These are phyloP conservation scores for Reinhardtius hippoglossoides DNA, from an alignment of 2,113 vertebrate genomes.

Conservation along the genomic window DNA sequence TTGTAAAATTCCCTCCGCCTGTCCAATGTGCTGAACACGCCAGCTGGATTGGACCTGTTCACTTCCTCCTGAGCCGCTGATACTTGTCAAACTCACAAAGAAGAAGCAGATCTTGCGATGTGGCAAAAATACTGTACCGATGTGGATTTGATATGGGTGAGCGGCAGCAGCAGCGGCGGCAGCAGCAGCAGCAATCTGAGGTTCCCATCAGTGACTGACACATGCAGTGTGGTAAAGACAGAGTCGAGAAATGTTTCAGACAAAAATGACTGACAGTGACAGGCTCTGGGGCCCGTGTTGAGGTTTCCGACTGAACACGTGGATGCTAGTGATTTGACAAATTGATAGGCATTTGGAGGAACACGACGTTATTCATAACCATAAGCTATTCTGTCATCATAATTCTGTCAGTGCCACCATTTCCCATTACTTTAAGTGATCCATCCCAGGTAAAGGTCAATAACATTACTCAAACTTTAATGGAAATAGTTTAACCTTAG, in stretches of 20 bases:
- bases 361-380: constrained; percentile 67
- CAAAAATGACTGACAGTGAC: constrained; percentile 66
- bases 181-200: constrained; percentile 45
- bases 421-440: constrained; percentile 75
- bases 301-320: constrained; percentile 53
- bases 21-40: constrained; percentile 44
- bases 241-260: constrained; percentile 52
- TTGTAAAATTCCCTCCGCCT: constrained; percentile 26
- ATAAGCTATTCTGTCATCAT: constrained; percentile 73
- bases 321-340: constrained; percentile 72
- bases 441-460: constrained; percentile 75
- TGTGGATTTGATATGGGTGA: constrained; percentile 26
- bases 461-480: constrained; percentile 78
- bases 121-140: constrained; percentile 35
- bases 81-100: constrained; percentile 54
- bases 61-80: constrained; percentile 44
- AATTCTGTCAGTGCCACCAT: constrained; percentile 69
- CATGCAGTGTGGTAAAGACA: constrained; percentile 26
- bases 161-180: constrained; percentile 28
- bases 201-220: constrained; percentile 58
- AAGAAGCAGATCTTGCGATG: constrained; percentile 7
- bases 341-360: constrained; percentile 71
- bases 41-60: constrained; percentile 27
- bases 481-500: constrained; percentile 74
- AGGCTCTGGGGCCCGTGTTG: constrained; percentile 49